phyloP scores from a whole-genome alignment of 2,888 invertebrate species.

The Euphydryas editha region DNA sequence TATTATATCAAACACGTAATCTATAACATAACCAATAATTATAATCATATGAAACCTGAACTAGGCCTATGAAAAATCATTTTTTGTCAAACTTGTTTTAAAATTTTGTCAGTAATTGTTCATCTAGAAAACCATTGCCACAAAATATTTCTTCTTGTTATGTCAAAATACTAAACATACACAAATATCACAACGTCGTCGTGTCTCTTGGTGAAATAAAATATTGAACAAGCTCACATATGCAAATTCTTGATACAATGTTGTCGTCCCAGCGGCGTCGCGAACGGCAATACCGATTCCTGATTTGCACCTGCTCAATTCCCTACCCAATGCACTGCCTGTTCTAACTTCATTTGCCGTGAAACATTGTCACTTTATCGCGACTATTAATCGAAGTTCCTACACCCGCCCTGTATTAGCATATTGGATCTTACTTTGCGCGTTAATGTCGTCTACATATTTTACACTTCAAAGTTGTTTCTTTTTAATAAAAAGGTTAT shows the following conservation, averaged over 20 bases:
- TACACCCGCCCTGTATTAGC: slow-evolving; percentile 1
- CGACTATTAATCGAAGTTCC: slow-evolving; percentile 27
- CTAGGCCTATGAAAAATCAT: too few species aligned
- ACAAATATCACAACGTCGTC: slow-evolving; percentile 3
- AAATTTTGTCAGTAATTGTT: too few species aligned
- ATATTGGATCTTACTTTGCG: slow-evolving; percentile 6
- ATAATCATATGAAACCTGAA: too few species aligned
- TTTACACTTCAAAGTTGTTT: neutral
- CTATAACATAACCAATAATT: too few species aligned
- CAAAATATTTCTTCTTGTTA: neutral
- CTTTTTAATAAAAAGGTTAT: neutral
- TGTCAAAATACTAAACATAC: slow-evolving; percentile 3
- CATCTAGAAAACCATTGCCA: too few species aligned
- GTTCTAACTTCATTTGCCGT: slow-evolving; percentile 63
- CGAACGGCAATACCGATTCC: slow-evolving; percentile 60
- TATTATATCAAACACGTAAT: too few species aligned
- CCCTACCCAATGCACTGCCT: slow-evolving; percentile 58
- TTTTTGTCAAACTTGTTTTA: too few species aligned
- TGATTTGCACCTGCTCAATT: slow-evolving; percentile 66
- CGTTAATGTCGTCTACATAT: neutral
- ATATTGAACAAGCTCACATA: slow-evolving; percentile 46
- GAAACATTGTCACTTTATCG: slow-evolving; percentile 48
- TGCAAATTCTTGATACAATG: slow-evolving; percentile 64
- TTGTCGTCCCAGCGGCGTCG: slow-evolving; percentile 60
- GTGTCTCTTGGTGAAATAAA: slow-evolving; percentile 9